Base-by-base conservation (phyloP, 2,113 vertebrate genomes). In the Eolophus roseicapilla region DNA sequence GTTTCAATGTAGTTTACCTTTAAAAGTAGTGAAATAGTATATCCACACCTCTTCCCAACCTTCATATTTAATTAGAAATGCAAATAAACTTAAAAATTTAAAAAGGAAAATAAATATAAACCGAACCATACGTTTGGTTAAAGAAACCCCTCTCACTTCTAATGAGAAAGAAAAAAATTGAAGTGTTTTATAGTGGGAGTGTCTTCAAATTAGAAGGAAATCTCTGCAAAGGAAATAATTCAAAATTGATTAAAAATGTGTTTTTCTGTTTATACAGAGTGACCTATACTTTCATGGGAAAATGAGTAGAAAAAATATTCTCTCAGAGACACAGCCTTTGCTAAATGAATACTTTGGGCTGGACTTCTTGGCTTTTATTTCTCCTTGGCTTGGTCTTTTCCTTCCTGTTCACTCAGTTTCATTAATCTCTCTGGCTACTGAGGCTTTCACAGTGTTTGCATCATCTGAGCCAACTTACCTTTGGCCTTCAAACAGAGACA, bases 51-150 rank as follows among this genome's bases (percentile, higher is more conserved):
- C 24, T 84, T 88, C 24, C 8, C 10, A 89, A 49, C 4, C 25
- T 55, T 63, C 9, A 4, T 46, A 49, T 60, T 86, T 91, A 70
- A 47, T 41, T 49, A 55, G 23, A 39, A 2, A n/a, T 84, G 15
- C 1, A 81, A 86, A 52, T 27, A 81, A 39, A 71, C 37, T 37
- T 46, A 33, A 81, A 65, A 70, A 37, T 53, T 53, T 70, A 28
- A 83, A 86, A 59, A 10, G 15, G 9, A 49, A 68, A 84, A 50
- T 1, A 79, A 57, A 84, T 6, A 23, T 33, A 76, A 88, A 57
- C 1, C 0, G 69, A 88, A 62, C 1, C 0, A 39, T 41, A 13
- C 13, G 1, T 50, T 76, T 82, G 1, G 1, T 50, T 47, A 6
- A n/a, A 80, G 57, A 75, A 88, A 11, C 1, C 0, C 5, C 5